A percentile compares a stretch with the other conserved stretches of the same genome.
Evolutionary conservation across 2,888 invertebrate genomes (phyloP).

Genomic region (Linnaemya tessellans): DNA sequence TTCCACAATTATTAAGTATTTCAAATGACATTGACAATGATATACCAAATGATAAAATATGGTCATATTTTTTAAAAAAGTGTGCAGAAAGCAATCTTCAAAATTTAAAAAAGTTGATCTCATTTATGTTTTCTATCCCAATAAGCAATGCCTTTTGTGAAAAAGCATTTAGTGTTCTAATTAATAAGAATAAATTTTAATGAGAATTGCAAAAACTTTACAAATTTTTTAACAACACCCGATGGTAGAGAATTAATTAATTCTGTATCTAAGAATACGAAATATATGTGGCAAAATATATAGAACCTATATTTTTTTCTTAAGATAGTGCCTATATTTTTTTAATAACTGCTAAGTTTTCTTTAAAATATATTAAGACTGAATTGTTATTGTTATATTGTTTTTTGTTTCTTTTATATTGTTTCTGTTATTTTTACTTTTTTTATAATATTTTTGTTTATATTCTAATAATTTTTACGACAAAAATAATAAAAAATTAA

Average conservation of each 20-base stretch:
- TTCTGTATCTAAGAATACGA: no score
- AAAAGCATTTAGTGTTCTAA: slow-evolving; percentile 46
- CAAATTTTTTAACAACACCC: neutral
- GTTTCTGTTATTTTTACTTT: neutral
- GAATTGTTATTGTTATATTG: neutral
- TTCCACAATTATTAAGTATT: no score
- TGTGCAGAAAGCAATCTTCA: neutral
- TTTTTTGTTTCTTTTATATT: neutral
- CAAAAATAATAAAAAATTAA: no score
- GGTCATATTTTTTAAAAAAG: slow-evolving; percentile 12
- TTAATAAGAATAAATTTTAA: slow-evolving; percentile 12
- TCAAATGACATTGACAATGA: no score
- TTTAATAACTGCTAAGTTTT: neutral
- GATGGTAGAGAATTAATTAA: no score
- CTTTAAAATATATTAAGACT: neutral
- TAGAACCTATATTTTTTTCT: neutral
- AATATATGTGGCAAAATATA: no score
- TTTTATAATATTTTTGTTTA: no score
- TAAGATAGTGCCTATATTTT: neutral
- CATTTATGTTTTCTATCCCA: neutral
- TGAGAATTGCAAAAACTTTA: neutral
- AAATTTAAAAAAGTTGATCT: neutral
- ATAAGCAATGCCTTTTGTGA: no score
- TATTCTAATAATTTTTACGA: no score
- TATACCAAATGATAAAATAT: neutral